Evolutionary conservation across 2,113 vertebrate species (phyloP), one percentile per base, ranked within the genome.

Genomic region (Bos javanicus): DNA sequence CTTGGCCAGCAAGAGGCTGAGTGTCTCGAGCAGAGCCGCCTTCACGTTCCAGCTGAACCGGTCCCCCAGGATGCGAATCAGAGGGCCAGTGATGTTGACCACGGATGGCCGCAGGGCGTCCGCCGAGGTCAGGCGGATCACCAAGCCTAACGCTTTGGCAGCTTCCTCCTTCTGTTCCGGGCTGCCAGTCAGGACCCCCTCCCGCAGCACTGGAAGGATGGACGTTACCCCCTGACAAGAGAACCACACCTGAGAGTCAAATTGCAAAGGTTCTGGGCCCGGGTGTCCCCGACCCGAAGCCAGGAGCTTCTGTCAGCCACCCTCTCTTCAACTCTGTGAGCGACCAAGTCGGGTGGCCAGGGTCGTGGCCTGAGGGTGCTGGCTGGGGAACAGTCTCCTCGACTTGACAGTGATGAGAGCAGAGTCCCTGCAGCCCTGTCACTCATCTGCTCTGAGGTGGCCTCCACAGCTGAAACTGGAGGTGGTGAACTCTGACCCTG

Each of bases 111-210:
- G 99, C 78, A 99, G 99, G 54, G 99, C 99, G 59, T 99, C 99
- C 0, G 99, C 99, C 3, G 99, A 99, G 50, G 99, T 99, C 98
- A 99, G 98, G 87, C 99, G 99, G 97, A 99, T 99, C 97, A 99
- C 99, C 2, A 99, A 99, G 57, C 99, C 99, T 93, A 99, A 97
- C 0, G 99, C 99, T 98, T 99, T 99, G 76, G 99, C 99, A 0
- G 99, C 99, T 97, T 99, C 99, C 96, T 99, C 99, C 95, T 99
- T 99, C 99, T 99, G 99, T 93, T 99, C 99, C 0, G 99, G 99
- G 96, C 98, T 99, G 84, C 99, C 99, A 5, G 99, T 99, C 97
- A 99, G 98, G 97, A 99, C 99, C 3, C 99, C 99, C 98, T 99
- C 99, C 95, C 99, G 99, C 91, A 99, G 98, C 94, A 99, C 99